Percentiles rank a stretch among this genome's conserved stretches.
Conservation (phyloP, 2,888 invertebrate species). For the Unio delphinus region DNA sequence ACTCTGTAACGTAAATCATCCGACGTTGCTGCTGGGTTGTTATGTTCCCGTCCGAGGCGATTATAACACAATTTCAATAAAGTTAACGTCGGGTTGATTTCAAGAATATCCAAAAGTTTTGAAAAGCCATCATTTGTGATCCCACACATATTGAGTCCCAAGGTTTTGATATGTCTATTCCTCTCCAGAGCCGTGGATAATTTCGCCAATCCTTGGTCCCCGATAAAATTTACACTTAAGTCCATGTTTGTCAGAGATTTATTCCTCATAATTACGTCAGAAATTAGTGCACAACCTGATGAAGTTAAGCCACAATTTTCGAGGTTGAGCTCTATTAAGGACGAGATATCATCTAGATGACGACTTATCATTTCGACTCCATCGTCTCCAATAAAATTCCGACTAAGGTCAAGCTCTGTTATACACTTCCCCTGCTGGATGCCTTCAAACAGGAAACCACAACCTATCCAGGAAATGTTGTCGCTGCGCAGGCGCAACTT, state of each 20-base stretch:
- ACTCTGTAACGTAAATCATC: constrained; percentile 64
- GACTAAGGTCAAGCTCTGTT: constrained; percentile 63
- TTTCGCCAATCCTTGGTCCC: constrained; percentile 58
- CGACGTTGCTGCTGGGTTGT: constrained; percentile 52
- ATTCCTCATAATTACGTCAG: constrained; percentile 60
- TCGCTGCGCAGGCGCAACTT: constrained; percentile 63
- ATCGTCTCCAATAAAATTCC: constrained; percentile 62
- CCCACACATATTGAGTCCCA: constrained; percentile 69
- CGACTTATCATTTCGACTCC: constrained; percentile 58
- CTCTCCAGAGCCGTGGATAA: constrained; percentile 62
- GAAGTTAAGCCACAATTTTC: constrained; percentile 66
- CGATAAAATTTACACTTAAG: constrained; percentile 64
- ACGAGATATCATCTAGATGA: constrained; percentile 58
- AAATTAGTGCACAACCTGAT: constrained; percentile 54
- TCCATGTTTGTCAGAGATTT: constrained; percentile 59
- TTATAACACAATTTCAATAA: constrained; percentile 68
- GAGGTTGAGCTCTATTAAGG: constrained; percentile 60
- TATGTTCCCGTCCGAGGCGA: constrained; percentile 58
- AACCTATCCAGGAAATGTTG: constrained; percentile 61
- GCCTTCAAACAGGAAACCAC: constrained; percentile 59
- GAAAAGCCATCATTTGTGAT: constrained; percentile 67
- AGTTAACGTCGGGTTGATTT: constrained; percentile 58
- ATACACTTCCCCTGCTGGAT: constrained; percentile 57
- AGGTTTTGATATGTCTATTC: constrained; percentile 53
- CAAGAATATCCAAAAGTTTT: constrained; percentile 61